Conservation (phyloP, 1,140 invertebrate species). For the Oreohelix idahoensis region DNA sequence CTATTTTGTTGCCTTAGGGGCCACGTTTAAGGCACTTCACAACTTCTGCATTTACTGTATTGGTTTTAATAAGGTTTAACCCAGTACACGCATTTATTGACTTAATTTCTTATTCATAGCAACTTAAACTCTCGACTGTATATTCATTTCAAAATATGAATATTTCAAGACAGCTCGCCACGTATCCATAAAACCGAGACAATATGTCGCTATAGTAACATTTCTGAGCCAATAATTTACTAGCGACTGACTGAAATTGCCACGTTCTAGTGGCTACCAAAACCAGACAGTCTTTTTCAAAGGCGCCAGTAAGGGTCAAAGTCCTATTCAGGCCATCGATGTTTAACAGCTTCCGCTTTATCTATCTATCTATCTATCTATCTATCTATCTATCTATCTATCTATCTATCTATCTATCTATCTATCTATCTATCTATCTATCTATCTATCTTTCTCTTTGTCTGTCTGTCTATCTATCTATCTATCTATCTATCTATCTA, state of each 20-base stretch:
- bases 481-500: too few relatives aligned
- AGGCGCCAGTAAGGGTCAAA: too few relatives aligned
- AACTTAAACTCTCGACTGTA: not conserved
- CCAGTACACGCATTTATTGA: not conserved
- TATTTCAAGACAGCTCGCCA: not conserved
- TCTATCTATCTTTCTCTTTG: too few relatives aligned
- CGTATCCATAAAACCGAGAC: not conserved
- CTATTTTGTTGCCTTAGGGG: too few relatives aligned
- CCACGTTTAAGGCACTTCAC: too few relatives aligned
- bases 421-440: not conserved
- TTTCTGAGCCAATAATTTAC: not conserved
- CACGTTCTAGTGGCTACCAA: not conserved
- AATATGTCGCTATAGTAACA: slow-evolving; percentile 5
- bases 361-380: not conserved
- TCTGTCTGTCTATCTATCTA: too few relatives aligned
- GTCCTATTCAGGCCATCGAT: too few relatives aligned
- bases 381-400: not conserved
- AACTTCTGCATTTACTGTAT: not conserved
- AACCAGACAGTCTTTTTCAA: not conserved
- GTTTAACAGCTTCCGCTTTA: too few relatives aligned
- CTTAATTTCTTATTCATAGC: not conserved
- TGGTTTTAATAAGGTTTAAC: not conserved
- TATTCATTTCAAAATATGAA: not conserved
- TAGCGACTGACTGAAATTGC: not conserved
- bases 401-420: not conserved